Evolutionary conservation across 2,113 vertebrate genomes (phyloP).

Genomic region (Dipodomys stephensi): DNA sequence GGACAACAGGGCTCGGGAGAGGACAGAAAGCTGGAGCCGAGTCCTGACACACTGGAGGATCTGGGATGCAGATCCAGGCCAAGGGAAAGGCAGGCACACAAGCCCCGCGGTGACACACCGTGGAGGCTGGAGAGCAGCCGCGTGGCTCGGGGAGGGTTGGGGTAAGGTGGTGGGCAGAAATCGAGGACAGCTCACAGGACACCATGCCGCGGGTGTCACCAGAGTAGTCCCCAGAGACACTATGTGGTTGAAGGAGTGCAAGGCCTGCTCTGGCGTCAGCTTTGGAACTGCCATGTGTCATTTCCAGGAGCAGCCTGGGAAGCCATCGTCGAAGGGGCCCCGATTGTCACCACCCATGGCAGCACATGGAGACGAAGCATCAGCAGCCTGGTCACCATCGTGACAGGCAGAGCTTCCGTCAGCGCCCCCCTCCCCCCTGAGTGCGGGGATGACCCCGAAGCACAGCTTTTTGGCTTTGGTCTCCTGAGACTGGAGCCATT

Average conservation of each 20-base stretch:
- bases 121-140: not conserved
- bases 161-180: too few species aligned
- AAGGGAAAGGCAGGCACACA: not conserved
- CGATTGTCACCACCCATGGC: accelerated
- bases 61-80: not conserved
- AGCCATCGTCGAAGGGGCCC: too few species aligned
- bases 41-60: accelerated
- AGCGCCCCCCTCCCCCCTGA: too few species aligned
- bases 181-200: not conserved
- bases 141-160: not conserved
- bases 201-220: accelerated
- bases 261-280: not conserved
- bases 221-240: not conserved
- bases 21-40: not conserved
- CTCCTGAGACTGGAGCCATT: too few species aligned
- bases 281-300: not conserved
- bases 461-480: too few species aligned
- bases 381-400: not conserved
- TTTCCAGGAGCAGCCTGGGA: not conserved
- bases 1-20: too few species aligned
- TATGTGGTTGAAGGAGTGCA: not conserved
- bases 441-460: too few species aligned
- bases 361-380: not conserved
- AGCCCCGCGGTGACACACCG: not conserved
- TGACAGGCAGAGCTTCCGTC: not conserved